Percentiles rank a stretch among this genome's conserved stretches.
phyloP scores from a whole-genome alignment of 1,140 invertebrate genomes.

The Ceratosolen solmsi region DNA sequence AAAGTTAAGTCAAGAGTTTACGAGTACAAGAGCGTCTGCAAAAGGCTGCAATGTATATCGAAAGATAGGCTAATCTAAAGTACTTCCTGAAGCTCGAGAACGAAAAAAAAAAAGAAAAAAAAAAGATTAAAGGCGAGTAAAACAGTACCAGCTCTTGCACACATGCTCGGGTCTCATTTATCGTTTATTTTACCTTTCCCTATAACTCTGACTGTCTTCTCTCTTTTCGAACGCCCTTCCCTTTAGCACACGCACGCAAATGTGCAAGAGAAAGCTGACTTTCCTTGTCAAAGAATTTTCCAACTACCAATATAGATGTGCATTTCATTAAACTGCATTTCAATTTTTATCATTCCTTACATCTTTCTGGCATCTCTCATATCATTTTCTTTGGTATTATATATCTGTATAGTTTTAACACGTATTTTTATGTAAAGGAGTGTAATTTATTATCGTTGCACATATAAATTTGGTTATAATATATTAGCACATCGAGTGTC shows the following conservation, averaged over 20 bases:
- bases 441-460: too few relatives aligned
- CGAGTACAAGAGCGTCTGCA: conserved; percentile 8
- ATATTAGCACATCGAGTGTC: too few relatives aligned
- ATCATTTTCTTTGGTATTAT: background rate
- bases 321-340: background rate
- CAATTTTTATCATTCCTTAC: conserved; percentile 12
- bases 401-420: background rate
- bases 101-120: background rate
- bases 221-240: background rate
- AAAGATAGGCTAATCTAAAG: conserved; percentile 49
- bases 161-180: conserved; percentile 3
- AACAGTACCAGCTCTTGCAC: too few relatives aligned
- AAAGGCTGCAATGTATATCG: background rate
- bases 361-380: background rate
- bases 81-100: conserved; percentile 35
- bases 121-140: background rate
- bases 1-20: conserved; percentile 29
- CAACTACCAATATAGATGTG: background rate
- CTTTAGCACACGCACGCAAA: too few relatives aligned
- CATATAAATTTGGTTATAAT: too few relatives aligned
- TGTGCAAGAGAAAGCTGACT: conserved; percentile 3
- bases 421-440: background rate
- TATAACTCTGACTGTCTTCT: background rate
- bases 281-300: conserved; percentile 19
- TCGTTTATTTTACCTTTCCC: background rate